Percentiles rank a stretch among this genome's conserved stretches.
Evolutionary conservation across 2,797 vertebrate species (phyloP).

Genomic region (Acropternis orthonyx): DNA sequence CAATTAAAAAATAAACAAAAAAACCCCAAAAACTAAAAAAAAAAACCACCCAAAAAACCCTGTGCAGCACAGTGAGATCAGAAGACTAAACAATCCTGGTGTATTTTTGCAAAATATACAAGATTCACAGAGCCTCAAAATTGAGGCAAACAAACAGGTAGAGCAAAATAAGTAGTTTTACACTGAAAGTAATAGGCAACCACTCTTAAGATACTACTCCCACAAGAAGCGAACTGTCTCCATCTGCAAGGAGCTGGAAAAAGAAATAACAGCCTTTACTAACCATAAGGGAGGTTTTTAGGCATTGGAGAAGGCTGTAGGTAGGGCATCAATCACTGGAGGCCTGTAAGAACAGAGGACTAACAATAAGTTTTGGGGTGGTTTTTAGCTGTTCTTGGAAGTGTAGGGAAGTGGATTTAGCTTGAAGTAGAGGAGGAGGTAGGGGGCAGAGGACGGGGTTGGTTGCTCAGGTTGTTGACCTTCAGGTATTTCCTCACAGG

Average conservation of each 20-base stretch:
- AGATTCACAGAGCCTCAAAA: neutral
- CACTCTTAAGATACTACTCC: neutral
- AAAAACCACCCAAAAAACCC: no score
- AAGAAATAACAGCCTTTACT: neutral
- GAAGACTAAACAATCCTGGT: neutral
- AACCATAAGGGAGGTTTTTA: accelerated
- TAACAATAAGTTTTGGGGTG: accelerated
- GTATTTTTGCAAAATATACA: neutral
- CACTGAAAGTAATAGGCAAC: neutral
- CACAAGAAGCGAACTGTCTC: neutral
- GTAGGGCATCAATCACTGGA: neutral
- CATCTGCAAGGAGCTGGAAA: neutral
- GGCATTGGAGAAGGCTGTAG: neutral
- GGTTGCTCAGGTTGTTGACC: neutral
- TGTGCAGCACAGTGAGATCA: neutral
- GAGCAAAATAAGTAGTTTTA: neutral
- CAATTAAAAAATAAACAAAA: neutral
- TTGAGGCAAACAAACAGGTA: neutral
- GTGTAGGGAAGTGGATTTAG: neutral
- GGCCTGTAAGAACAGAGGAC: neutral
- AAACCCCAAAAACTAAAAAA: no score
- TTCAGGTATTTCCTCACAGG: neutral
- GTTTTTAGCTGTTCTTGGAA: neutral
- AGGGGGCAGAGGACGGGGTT: no score
- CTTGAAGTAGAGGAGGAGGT: neutral